Conservation (phyloP, 1,140 invertebrate species). For the Anoplolepis gracilipes region DNA sequence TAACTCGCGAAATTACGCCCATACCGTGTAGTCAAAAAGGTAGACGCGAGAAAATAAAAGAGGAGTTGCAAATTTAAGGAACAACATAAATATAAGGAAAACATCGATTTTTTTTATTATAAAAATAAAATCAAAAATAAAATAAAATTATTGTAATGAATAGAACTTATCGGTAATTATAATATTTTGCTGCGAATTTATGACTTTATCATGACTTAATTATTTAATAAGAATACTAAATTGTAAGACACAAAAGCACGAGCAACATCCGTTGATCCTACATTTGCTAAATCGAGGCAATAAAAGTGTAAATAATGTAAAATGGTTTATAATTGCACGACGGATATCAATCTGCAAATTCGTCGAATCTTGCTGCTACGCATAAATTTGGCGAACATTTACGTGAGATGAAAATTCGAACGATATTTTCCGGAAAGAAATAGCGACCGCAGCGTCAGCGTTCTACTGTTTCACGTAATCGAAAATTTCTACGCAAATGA, state of each 20-base stretch:
- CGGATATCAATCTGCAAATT: conserved; percentile 53
- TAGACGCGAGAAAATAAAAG: conserved; percentile 33
- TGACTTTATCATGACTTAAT: conserved; percentile 5
- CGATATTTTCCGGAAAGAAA: conserved; percentile 14
- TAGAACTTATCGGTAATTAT: neutral
- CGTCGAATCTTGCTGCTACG: conserved; percentile 14
- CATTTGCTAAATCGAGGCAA: conserved; percentile 49
- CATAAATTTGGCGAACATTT: neutral
- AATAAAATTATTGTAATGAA: neutral
- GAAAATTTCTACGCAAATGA: conserved; percentile 57
- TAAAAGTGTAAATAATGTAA: conserved; percentile 58
- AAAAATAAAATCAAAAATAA: neutral
- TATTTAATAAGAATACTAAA: conserved; percentile 39
- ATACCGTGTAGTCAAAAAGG: conserved; percentile 35
- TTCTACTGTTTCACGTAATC: conserved; percentile 23
- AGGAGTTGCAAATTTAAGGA: conserved; percentile 7
- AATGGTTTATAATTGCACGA: conserved; percentile 4
- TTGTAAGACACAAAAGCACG: neutral
- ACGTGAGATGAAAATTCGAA: conserved; percentile 19
- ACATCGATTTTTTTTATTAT: neutral
- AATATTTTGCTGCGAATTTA: neutral
- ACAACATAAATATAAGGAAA: conserved; percentile 26
- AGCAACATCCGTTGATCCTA: conserved; percentile 38
- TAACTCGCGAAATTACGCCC: conserved; percentile 53
- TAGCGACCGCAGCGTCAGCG: conserved; percentile 24